Base-by-base conservation (phyloP, 2,797 vertebrate genomes). In the Leptodactylus fallax region DNA sequence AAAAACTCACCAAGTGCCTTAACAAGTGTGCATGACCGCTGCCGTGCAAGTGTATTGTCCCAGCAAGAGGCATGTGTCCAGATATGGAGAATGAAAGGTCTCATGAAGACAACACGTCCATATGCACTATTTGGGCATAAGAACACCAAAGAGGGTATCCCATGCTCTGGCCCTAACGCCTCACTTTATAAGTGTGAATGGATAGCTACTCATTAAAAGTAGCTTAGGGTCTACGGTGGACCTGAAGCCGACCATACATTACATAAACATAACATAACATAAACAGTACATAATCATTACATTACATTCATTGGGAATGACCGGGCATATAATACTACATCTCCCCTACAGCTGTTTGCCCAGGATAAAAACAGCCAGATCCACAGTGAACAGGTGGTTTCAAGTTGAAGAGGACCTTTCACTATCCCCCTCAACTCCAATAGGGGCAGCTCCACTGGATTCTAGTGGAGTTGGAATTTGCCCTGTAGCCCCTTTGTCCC, bases 1-100 rank as follows among this genome's bases (percentile, higher is more conserved):
- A 69, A 67, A 67, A 58, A 55, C 83, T 85, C 78, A 71, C 87
- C 87, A 85, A 88, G 81, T 53, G 83, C 69, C 78, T 63, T 77
- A 27, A 77, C 58, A n/a, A 49, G 85, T 71, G 71, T 21, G 79
- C 23, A 81, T 78, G 83, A 72, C 79, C 76, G 56, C 45, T 61
- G 67, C 67, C n/a, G 56, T 65, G 72, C 47, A 56, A 83, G 51
- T 83, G 58, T 47, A 47, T 7, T 45, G 16, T 10, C 25, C 4
- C 13, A 14, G 78, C 14, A 79, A 79, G 53, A 79, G 36, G 53
- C 77, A 19, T 11, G 23, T 3, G 58, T 27, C 63, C 0, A 27
- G 67, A 69, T 7, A 69, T 27, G 7, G 25, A 16, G 27, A 36
- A 69, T 69, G 0, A 53, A 12, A 12, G 13, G 55, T 4, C 55